A percentile compares a stretch with the other conserved stretches of the same genome.
phyloP scores from a whole-genome alignment of 2,113 vertebrate genomes.

The Siniperca knerii region DNA sequence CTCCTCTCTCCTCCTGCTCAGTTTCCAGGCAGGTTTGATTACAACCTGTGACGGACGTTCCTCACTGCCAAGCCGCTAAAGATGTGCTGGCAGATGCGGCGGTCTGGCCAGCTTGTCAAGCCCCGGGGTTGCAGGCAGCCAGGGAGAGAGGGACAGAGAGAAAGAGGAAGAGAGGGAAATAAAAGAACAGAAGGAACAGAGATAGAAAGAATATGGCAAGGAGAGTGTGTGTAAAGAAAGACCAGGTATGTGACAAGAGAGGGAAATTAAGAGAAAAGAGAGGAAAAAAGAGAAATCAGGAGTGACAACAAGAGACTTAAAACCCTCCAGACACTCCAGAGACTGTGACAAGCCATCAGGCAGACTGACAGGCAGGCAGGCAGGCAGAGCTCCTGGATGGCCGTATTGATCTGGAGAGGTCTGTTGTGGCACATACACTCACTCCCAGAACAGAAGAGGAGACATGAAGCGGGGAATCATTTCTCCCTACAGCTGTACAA shows the following conservation, averaged over 20 bases:
- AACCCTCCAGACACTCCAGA: conserved; percentile 66
- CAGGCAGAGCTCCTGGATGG: conserved; percentile 41
- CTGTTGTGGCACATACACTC: conserved; percentile 32
- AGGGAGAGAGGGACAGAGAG: conserved; percentile 64
- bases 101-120: conserved; percentile 82
- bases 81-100: conserved; percentile 97
- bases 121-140: conserved; percentile 76
- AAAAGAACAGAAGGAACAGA: conserved; percentile 38
- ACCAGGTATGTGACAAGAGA: conserved; percentile 34
- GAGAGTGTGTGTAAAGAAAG: conserved; percentile 30
- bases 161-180: background rate
- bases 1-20: conserved; percentile 63
- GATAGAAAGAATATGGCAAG: conserved; percentile 40
- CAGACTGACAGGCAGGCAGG: conserved; percentile 58
- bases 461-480: conserved; percentile 17
- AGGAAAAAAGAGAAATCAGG: background rate
- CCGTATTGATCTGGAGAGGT: conserved; percentile 69
- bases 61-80: conserved; percentile 97
- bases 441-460: conserved; percentile 45
- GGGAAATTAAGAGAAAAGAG: conserved; percentile 8
- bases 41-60: conserved; percentile 94
- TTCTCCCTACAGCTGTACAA: conserved; percentile 57
- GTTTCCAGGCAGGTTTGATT: conserved; percentile 95
- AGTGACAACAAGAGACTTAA: conserved; percentile 25
- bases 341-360: conserved; percentile 59